Evolutionary conservation across 2,797 vertebrate species (phyloP).

Genomic region (Lacerta bilineata): DNA sequence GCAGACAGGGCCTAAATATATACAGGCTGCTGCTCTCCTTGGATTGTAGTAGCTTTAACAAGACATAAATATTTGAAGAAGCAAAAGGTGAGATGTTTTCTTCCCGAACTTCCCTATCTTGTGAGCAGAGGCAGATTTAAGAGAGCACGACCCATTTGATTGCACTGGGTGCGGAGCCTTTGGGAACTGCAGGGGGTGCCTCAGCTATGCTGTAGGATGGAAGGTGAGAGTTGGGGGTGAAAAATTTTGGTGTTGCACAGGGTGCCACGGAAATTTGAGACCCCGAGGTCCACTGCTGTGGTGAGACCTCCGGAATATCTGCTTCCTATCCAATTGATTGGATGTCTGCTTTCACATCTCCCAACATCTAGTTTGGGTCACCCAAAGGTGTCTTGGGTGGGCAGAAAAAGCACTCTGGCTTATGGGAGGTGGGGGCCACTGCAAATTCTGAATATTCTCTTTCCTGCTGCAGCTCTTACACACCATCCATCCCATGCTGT

Average conservation of each 20-base stretch:
- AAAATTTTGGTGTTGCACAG: no score
- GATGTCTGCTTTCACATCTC: background rate
- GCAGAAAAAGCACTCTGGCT: background rate
- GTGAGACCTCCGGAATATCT: background rate
- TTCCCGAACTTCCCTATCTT: background rate
- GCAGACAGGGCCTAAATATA: conserved; percentile 15
- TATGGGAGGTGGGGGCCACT: background rate
- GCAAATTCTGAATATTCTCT: background rate
- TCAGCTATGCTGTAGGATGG: no score
- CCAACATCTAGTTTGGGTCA: background rate
- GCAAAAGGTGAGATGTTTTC: background rate
- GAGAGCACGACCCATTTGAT: no score
- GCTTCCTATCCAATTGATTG: background rate
- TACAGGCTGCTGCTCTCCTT: conserved; percentile 12
- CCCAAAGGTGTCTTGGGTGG: background rate
- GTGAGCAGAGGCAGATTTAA: background rate
- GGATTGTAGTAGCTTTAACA: background rate
- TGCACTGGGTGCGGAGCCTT: no score
- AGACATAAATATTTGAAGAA: background rate
- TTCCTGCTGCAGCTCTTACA: no score
- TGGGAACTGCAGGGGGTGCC: no score
- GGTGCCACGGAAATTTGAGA: no score
- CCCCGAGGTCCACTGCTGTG: no score
- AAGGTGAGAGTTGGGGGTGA: no score
- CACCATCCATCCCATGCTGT: background rate